These are phyloP conservation scores for Junonia oenone DNA, from an alignment of 2,888 invertebrate species.

Conservation along the genomic window DNA sequence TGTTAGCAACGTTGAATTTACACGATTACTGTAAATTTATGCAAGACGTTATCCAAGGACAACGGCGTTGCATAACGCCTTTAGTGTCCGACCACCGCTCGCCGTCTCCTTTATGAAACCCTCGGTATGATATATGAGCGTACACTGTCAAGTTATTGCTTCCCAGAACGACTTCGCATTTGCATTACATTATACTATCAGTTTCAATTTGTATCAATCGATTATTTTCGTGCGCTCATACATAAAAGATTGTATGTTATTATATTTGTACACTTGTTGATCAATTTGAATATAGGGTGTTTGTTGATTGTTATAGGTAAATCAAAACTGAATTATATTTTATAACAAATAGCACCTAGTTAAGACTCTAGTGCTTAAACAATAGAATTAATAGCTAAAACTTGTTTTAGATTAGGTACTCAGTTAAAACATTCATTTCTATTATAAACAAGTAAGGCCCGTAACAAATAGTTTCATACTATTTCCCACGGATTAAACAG, in stretches of 20 bases:
- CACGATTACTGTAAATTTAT: constrained; percentile 74
- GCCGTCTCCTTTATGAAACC: constrained; percentile 68
- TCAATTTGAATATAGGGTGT: background rate
- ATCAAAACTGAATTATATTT: too few species aligned
- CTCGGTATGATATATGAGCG: constrained; percentile 65
- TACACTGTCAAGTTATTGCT: constrained; percentile 68
- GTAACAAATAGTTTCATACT: too few species aligned
- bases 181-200: constrained; percentile 46
- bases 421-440: too few species aligned
- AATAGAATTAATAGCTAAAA: too few species aligned
- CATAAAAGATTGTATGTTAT: too few species aligned
- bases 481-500: too few species aligned
- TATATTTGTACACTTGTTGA: too few species aligned
- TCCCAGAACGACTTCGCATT: constrained; percentile 48
- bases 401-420: too few species aligned
- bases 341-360: too few species aligned
- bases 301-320: background rate
- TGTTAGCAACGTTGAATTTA: constrained; percentile 66
- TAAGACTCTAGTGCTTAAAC: too few species aligned
- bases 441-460: too few species aligned
- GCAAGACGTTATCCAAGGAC: constrained; percentile 75
- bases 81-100: constrained; percentile 62
- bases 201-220: constrained; percentile 39
- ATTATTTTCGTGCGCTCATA: background rate
- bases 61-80: constrained; percentile 72